A percentile compares a stretch with the other conserved stretches of the same genome.
These are phyloP conservation scores for Cacatua alba DNA, from an alignment of 2,113 vertebrate genomes.

Conservation along the genomic window DNA sequence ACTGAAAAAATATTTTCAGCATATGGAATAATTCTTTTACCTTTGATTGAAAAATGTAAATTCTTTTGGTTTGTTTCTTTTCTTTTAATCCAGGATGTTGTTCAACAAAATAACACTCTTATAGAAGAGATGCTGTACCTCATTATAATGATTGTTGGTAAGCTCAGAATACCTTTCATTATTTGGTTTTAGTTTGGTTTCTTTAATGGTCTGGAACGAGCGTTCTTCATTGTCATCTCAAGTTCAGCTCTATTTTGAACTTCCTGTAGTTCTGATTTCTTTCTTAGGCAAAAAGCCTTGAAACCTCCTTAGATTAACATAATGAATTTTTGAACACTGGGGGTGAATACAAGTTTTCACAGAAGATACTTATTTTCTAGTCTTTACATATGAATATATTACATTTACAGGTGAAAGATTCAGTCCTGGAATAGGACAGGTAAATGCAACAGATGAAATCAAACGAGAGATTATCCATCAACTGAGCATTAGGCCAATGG, in stretches of 20 bases:
- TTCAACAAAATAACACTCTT: slow-evolving; percentile 96
- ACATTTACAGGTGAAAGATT: slow-evolving; percentile 88
- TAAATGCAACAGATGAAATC: slow-evolving; percentile 88
- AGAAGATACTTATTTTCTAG: neutral
- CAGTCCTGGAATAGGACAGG: slow-evolving; percentile 88
- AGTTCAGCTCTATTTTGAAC: neutral
- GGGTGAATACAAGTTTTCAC: neutral
- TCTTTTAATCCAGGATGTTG: slow-evolving; percentile 82
- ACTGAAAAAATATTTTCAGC: neutral
- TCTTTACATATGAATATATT: neutral
- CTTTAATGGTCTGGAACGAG: neutral
- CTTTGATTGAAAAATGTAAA: neutral
- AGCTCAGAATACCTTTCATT: slow-evolving; percentile 59
- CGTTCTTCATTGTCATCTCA: neutral
- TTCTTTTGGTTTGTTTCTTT: neutral
- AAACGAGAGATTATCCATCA: slow-evolving; percentile 95
- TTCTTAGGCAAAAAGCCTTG: neutral
- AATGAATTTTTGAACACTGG: neutral
- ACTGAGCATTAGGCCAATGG: slow-evolving; percentile 94
- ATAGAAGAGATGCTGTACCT: slow-evolving; percentile 99
- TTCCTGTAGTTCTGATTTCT: neutral
- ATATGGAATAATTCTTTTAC: neutral
- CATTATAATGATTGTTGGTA: slow-evolving; percentile 95
- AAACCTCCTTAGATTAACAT: neutral
- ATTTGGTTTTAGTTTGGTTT: neutral